phyloP scores from a whole-genome alignment of 2,113 vertebrate species.

The Psilopsiagon aurifrons region DNA sequence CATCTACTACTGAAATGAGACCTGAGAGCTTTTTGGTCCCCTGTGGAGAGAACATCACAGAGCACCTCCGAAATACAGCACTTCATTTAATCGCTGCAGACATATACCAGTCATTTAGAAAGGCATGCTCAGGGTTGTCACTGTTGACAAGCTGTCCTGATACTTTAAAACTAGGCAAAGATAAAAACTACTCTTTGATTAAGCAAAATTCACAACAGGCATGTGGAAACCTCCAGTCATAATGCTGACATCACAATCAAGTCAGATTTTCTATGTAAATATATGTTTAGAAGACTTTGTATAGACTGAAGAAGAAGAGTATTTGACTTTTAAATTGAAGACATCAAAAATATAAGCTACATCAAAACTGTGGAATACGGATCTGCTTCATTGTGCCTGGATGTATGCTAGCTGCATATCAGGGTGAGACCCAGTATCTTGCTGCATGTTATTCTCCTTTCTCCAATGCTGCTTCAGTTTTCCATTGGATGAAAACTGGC shows the following conservation, averaged over 20 bases:
- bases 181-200: background rate
- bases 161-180: background rate
- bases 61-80: background rate
- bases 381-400: background rate
- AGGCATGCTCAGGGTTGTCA: background rate
- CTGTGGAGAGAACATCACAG: background rate
- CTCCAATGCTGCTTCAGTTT: background rate
- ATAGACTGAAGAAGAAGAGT: background rate
- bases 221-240: background rate
- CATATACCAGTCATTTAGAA: background rate
- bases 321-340: background rate
- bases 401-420: background rate
- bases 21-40: background rate
- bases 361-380: background rate
- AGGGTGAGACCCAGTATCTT: background rate
- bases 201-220: background rate
- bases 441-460: background rate
- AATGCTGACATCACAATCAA: background rate
- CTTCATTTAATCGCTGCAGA: background rate
- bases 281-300: background rate
- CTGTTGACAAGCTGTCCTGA: accelerated
- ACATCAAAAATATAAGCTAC: background rate
- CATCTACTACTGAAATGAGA: background rate
- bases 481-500: background rate
- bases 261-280: background rate